Evolutionary conservation across 92 coral and sea anemone species (phyloP), one percentile per base, ranked within the genome.

Genomic region (Muricea muricata): DNA sequence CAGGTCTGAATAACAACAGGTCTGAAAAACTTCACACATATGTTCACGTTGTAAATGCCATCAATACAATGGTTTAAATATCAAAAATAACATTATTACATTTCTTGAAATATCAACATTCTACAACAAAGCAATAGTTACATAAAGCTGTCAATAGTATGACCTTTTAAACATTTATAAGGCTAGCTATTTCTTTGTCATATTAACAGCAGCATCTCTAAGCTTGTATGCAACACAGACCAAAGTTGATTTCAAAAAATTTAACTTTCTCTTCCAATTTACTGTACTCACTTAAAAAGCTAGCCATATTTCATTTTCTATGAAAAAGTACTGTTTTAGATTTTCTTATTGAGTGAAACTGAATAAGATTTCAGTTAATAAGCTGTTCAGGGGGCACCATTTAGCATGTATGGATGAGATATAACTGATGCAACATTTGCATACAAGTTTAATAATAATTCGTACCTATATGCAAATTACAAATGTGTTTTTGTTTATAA

Each of bases 31-130:
- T 85, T 67, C 73, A 66, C 33, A 79, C 68, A 46, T 89, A 85
- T 80, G 67, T 85, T 73, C 70, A 73, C 20, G 52, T 85, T 79
- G 92, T 89, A 15, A 69, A 54, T 17, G 75, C 75, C 39, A 48
- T 89, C 56, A 24, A 61, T 69, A 85, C 7, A 26, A 80, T 89
- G 89, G 78, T 65, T 41, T 89, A 45, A 72, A 47, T 10, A 67
- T 14, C 25, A 56, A 14, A 14, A 54, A n/a, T 54, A 54, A 17
- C 72, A 18, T 28, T 21, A 17, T 10, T 10, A 65, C 5, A 65
- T 24, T 37, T 15, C 18, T 33, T 1, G 33, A 24, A 15, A 65
- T 17, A 15, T 8, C n/a, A 33, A 13, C 12, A 3, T 65, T 28
- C 41, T 65, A 8, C n/a, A n/a, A n/a, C n/a, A n/a, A n/a, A n/a